phyloP scores from a whole-genome alignment of 1,140 invertebrate genomes.

The Macrocentrus cingulum region DNA sequence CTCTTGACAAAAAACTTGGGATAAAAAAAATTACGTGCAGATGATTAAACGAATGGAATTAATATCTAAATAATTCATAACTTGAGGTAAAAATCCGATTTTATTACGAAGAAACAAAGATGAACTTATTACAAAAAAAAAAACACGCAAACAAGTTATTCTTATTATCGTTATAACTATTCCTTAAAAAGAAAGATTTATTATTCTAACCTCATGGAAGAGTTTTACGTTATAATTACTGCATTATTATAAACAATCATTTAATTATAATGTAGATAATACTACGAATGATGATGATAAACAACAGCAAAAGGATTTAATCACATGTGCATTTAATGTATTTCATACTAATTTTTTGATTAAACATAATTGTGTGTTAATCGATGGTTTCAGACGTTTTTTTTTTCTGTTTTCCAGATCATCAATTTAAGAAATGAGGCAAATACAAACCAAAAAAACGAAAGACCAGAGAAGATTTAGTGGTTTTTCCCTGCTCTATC shows the following conservation, averaged over 20 bases:
- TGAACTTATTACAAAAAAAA: conserved; percentile 19
- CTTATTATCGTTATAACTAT: conserved; percentile 44
- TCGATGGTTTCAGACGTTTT: conserved; percentile 30
- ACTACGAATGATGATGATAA: conserved; percentile 44
- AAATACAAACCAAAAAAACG: not conserved
- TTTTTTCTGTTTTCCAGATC: conserved; percentile 30
- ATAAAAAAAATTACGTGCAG: conserved; percentile 8
- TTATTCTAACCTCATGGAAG: conserved; percentile 38
- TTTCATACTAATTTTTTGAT: conserved; percentile 61
- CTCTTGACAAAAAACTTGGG: no score
- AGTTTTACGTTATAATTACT: conserved; percentile 43
- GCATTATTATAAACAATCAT: conserved; percentile 42
- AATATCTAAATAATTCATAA: conserved; percentile 1
- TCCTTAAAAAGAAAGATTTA: conserved; percentile 43
- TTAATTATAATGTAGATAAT: conserved; percentile 55
- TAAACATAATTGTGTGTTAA: conserved; percentile 59
- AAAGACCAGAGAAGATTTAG: not conserved
- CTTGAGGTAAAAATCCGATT: conserved; percentile 30
- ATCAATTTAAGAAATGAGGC: conserved; percentile 7
- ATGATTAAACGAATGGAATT: conserved; percentile 27
- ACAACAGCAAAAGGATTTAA: conserved; percentile 49
- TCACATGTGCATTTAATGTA: conserved; percentile 60
- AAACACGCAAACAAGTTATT: conserved; percentile 39
- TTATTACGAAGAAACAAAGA: conserved; percentile 36
- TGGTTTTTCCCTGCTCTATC: not conserved